A percentile compares a stretch with the other conserved stretches of the same genome.
phyloP scores from a whole-genome alignment of 1,140 invertebrate genomes.

The Diuraphis noxia region DNA sequence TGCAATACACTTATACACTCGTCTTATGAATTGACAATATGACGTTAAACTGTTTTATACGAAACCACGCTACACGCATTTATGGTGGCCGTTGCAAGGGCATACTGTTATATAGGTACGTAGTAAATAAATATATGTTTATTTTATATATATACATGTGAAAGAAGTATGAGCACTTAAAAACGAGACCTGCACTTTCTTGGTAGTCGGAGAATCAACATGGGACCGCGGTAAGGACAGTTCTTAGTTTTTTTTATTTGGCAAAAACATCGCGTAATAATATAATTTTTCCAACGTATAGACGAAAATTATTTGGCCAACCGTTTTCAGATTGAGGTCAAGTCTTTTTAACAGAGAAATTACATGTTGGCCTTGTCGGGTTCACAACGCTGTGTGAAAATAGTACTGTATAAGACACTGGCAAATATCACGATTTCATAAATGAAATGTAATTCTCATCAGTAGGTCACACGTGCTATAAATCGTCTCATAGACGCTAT shows the following conservation, averaged over 20 bases:
- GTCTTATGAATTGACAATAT: neutral
- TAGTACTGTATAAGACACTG: neutral
- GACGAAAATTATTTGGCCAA: slow-evolving; percentile 37
- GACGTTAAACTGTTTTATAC: neutral
- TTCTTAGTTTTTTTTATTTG: neutral
- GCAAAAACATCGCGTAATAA: neutral
- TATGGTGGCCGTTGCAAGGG: neutral
- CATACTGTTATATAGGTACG: too few relatives aligned
- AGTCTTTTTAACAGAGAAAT: neutral
- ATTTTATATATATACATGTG: neutral
- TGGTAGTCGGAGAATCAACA: too few relatives aligned
- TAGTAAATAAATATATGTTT: too few relatives aligned
- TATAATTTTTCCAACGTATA: neutral
- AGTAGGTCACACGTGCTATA: neutral
- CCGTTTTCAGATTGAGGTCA: slow-evolving; percentile 41
- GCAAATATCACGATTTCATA: neutral
- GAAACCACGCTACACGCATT: neutral
- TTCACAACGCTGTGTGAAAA: neutral
- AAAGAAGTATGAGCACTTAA: neutral
- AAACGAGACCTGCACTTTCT: too few relatives aligned
- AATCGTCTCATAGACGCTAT: neutral
- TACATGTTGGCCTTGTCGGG: neutral
- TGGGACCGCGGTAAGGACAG: neutral
- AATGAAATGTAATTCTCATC: too few relatives aligned
- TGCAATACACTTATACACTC: too few relatives aligned